phyloP scores from a whole-genome alignment of 1,140 invertebrate genomes.

The Drosophila bocqueti region DNA sequence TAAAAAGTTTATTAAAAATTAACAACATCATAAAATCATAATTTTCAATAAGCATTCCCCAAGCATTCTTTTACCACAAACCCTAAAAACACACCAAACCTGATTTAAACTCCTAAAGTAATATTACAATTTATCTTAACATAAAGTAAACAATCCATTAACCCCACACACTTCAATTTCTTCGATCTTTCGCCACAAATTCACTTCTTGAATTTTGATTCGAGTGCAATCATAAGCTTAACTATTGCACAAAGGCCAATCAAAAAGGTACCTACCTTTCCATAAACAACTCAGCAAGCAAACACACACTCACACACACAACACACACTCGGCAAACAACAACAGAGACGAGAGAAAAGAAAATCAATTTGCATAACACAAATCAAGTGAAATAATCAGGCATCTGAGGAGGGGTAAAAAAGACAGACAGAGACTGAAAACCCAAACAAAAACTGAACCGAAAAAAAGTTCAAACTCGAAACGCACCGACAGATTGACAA shows the following conservation, averaged over 20 bases:
- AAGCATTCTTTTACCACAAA: not conserved
- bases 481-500: slow-evolving; percentile 65
- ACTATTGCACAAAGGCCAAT: slow-evolving; percentile 61
- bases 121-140: too few relatives aligned
- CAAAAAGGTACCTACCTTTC: slow-evolving; percentile 56
- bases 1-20: not conserved
- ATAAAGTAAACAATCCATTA: not conserved
- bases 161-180: not conserved
- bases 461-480: slow-evolving; percentile 29
- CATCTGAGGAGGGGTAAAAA: slow-evolving; percentile 17
- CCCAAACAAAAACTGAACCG: slow-evolving; percentile 16
- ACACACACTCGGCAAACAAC: slow-evolving; percentile 24
- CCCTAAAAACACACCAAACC: not conserved
- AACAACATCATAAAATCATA: too few relatives aligned
- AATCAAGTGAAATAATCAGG: slow-evolving; percentile 77
- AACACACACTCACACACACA: slow-evolving; percentile 17
- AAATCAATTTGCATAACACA: slow-evolving; percentile 80
- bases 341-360: slow-evolving; percentile 43
- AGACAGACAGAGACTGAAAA: slow-evolving; percentile 14
- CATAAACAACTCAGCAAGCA: slow-evolving; percentile 51
- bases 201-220: slow-evolving; percentile 7
- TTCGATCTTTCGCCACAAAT: not conserved
- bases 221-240: slow-evolving; percentile 50
- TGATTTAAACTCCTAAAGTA: not conserved
- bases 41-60: too few relatives aligned